Evolutionary conservation across 2,113 vertebrate species (phyloP).

Genomic region (Sigmodon hispidus): DNA sequence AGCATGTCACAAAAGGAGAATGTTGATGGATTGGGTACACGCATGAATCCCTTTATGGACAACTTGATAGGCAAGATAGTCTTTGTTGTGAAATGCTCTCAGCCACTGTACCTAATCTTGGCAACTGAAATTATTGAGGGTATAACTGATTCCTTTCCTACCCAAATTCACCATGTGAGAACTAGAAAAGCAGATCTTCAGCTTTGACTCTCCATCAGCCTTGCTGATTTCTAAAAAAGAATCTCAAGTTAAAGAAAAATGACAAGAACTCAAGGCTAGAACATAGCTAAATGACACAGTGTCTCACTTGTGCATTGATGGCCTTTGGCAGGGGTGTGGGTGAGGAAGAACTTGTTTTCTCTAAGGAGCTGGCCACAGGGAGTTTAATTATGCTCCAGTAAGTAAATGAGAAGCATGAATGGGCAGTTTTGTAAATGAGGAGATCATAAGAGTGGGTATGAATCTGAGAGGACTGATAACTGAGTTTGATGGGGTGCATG

Average conservation of each 20-base stretch:
- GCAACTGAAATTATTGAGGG: constrained; percentile 60
- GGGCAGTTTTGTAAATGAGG: too few species aligned
- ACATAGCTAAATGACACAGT: too few species aligned
- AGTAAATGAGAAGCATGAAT: too few species aligned
- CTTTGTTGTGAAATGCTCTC: constrained; percentile 10
- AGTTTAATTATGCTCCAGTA: too few species aligned
- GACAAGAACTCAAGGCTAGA: too few species aligned
- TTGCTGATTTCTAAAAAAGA: constrained; percentile 81
- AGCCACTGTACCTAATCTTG: constrained; percentile 45
- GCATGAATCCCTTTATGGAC: constrained; percentile 35
- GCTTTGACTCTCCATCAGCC: constrained; percentile 52
- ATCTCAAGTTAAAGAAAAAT: constrained; percentile 76
- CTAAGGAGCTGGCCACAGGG: too few species aligned
- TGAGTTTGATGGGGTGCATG: too few species aligned
- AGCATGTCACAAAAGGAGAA: constrained; percentile 56
- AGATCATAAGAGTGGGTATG: too few species aligned
- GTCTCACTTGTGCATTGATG: too few species aligned
- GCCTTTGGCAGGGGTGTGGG: too few species aligned
- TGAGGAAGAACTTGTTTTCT: too few species aligned
- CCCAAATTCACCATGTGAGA: not conserved
- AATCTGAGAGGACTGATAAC: too few species aligned
- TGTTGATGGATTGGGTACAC: constrained; percentile 24
- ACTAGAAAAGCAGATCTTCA: constrained; percentile 65
- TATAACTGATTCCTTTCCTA: not conserved
- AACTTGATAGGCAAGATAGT: constrained; percentile 50